Evolutionary conservation across 2,888 invertebrate species (phyloP).

Genomic region (Heliconius hortense): DNA sequence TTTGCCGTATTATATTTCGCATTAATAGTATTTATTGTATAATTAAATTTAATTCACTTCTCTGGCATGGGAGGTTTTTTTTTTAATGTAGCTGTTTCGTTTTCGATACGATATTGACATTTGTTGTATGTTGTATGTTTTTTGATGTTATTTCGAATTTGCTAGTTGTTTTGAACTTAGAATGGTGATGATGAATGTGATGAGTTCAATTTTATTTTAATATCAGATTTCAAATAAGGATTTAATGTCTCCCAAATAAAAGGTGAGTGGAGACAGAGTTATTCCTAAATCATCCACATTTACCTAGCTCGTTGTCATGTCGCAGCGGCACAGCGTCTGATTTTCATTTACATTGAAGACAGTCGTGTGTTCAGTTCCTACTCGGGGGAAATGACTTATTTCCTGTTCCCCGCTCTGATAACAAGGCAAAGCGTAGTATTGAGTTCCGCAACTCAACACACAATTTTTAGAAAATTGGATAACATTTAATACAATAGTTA

Average conservation of each 20-base stretch:
- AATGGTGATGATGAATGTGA: not conserved
- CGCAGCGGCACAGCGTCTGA: no score
- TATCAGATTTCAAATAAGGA: no score
- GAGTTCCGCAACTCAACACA: not conserved
- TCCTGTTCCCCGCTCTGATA: not conserved
- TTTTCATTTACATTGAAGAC: no score
- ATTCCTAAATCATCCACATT: no score
- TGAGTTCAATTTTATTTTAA: no score
- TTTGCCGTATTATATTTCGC: slow-evolving; percentile 29
- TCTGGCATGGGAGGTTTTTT: not conserved
- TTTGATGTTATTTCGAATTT: not conserved
- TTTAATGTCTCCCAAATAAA: no score
- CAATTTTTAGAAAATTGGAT: not conserved
- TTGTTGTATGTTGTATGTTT: not conserved
- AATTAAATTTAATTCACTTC: slow-evolving; percentile 20
- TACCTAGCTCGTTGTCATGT: no score
- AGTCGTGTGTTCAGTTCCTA: not conserved
- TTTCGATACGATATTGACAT: not conserved
- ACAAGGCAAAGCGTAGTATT: not conserved
- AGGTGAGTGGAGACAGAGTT: no score
- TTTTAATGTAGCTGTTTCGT: not conserved
- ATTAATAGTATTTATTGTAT: slow-evolving; percentile 15
- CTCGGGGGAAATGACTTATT: not conserved
- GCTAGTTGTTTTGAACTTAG: not conserved
- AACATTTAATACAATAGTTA: not conserved